Evolutionary conservation across 2,113 vertebrate species (phyloP).

Genomic region (Vidua macroura): DNA sequence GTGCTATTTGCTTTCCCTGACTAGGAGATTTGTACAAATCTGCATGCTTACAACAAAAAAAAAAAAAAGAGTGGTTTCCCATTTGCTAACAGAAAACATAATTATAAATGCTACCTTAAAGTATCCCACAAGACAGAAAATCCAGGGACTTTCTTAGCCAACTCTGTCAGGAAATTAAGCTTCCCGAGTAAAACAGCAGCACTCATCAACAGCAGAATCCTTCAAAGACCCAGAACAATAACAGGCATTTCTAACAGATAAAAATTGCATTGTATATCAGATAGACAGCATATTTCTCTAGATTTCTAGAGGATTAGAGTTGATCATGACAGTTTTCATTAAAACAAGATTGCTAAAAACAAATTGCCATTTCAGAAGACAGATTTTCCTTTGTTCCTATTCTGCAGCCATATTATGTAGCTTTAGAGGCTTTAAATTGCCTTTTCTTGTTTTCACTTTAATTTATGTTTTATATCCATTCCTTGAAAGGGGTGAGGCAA

Average conservation of each 20-base stretch:
- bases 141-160: slow-evolving; percentile 6
- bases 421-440: slow-evolving; percentile 35
- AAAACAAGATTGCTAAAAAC: slow-evolving; percentile 35
- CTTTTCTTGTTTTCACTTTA: background rate
- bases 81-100: background rate
- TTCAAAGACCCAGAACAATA: slow-evolving; percentile 36
- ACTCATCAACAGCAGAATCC: background rate
- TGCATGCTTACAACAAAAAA: background rate
- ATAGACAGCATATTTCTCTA: slow-evolving; percentile 27
- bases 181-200: background rate
- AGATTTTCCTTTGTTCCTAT: slow-evolving; percentile 1
- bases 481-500: background rate
- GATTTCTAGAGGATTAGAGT: slow-evolving; percentile 10
- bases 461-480: background rate
- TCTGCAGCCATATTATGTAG: background rate
- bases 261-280: slow-evolving; percentile 19
- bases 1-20: background rate
- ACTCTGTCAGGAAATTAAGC: slow-evolving; percentile 1
- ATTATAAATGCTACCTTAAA: slow-evolving; percentile 35
- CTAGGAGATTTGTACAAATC: background rate
- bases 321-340: slow-evolving; percentile 44
- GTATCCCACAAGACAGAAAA: background rate
- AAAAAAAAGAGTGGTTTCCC: background rate
- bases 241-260: slow-evolving; percentile 23
- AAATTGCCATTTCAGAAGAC: slow-evolving; percentile 30